phyloP scores from a whole-genome alignment of 2,888 invertebrate genomes.

The Elysia crispata region DNA sequence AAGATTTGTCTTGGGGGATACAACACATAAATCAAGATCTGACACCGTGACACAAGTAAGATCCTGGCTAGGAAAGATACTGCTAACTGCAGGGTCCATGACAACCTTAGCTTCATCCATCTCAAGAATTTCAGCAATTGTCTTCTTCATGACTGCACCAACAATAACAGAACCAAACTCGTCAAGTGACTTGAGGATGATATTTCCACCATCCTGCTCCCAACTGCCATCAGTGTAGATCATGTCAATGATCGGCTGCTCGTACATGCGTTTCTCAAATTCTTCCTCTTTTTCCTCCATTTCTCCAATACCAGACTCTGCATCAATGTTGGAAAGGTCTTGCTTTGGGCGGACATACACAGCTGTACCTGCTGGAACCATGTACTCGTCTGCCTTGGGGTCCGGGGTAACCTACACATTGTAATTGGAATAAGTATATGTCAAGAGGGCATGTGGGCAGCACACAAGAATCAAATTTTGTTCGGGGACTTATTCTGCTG shows the following conservation, averaged over 20 bases:
- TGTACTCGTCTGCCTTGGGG: conserved; percentile 35
- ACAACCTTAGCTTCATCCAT: conserved; percentile 50
- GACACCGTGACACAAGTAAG: conserved; percentile 38
- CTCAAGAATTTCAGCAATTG: conserved; percentile 62
- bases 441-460: too few species aligned
- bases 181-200: conserved; percentile 65
- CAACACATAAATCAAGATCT: conserved; percentile 33
- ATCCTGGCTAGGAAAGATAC: conserved; percentile 55
- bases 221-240: conserved; percentile 43
- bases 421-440: too few species aligned
- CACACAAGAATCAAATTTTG: too few species aligned
- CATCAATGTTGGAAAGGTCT: conserved; percentile 41
- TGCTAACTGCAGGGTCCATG: conserved; percentile 52
- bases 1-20: background rate
- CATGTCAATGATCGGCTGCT: conserved; percentile 42
- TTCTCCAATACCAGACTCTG: conserved; percentile 53
- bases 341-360: conserved; percentile 41
- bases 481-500: too few species aligned
- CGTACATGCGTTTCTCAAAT: conserved; percentile 32
- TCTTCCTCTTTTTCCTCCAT: conserved; percentile 37
- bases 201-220: conserved; percentile 52
- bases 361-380: conserved; percentile 35
- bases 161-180: conserved; percentile 70
- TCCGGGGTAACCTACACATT: background rate
- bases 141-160: conserved; percentile 67